phyloP scores from a whole-genome alignment of 2,888 invertebrate species.

The Bibio marci region DNA sequence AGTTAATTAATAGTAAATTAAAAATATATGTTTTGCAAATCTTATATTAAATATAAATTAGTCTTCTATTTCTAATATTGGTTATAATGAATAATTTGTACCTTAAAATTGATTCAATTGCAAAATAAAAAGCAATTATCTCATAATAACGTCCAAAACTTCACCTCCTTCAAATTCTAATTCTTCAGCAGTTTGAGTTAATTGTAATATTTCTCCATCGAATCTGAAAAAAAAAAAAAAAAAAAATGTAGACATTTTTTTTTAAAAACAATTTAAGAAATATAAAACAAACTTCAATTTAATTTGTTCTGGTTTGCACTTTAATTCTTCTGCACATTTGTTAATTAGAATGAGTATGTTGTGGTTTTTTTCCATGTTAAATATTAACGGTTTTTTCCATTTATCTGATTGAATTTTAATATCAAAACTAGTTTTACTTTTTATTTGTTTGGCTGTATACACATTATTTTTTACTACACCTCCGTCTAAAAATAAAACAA shows the following conservation, averaged over 20 bases:
- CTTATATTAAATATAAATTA: no score
- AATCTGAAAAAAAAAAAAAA: slow-evolving; percentile 14
- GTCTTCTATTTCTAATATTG: no score
- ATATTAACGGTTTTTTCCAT: slow-evolving; percentile 18
- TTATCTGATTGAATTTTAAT: slow-evolving; percentile 21
- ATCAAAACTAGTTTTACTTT: slow-evolving; percentile 10
- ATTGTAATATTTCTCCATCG: slow-evolving; percentile 21
- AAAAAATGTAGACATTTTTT: slow-evolving; percentile 6
- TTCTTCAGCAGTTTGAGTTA: slow-evolving; percentile 18
- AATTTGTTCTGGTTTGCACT: slow-evolving; percentile 7
- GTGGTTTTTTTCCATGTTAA: slow-evolving; percentile 17
- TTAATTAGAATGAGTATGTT: slow-evolving; percentile 19
- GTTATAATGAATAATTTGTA: no score
- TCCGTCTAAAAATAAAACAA: no score
- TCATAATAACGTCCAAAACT: slow-evolving; percentile 16
- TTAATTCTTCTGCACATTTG: slow-evolving; percentile 22
- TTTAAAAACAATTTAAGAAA: slow-evolving; percentile 9
- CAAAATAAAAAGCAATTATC: no score
- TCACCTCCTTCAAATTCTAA: slow-evolving; percentile 24
- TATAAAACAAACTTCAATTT: background rate
- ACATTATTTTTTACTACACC: no score
- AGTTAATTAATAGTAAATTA: no score
- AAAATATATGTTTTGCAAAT: no score
- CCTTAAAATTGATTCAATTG: no score
- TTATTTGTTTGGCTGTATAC: background rate